phyloP scores from a whole-genome alignment of 2,113 vertebrate species.

The Spermophilus dauricus region DNA sequence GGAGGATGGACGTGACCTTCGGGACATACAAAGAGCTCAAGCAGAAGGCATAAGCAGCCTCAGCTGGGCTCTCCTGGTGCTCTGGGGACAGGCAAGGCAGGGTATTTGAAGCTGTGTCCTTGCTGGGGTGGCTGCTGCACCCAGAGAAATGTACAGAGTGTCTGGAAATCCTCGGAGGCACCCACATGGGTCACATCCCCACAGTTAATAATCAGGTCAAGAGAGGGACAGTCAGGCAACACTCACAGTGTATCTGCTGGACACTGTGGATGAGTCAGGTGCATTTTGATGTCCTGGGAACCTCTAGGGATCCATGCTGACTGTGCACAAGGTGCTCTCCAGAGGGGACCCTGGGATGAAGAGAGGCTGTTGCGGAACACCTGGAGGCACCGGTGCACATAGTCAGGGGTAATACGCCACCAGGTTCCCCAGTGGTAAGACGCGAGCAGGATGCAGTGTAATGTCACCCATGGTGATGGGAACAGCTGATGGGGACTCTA shows the following conservation, averaged over 20 bases:
- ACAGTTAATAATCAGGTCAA: neutral
- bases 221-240: too few species aligned
- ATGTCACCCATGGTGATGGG: fast-evolving
- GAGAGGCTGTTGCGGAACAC: too few species aligned
- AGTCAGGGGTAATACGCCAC: too few species aligned
- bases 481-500: fast-evolving
- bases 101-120: neutral
- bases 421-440: neutral
- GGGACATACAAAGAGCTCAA: neutral
- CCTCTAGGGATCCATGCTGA: too few species aligned
- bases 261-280: too few species aligned
- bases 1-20: too few species aligned
- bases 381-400: too few species aligned
- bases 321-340: fast-evolving
- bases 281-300: neutral
- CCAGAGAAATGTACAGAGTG: neutral
- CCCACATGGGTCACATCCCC: too few species aligned
- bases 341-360: neutral
- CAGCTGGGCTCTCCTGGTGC: fast-evolving
- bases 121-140: too few species aligned
- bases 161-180: neutral
- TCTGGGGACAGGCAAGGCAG: neutral
- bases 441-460: fast-evolving
- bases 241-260: too few species aligned
- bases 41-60: neutral